Evolutionary conservation across 2,797 vertebrate species (phyloP).

Genomic region (Anguilla marmorata): DNA sequence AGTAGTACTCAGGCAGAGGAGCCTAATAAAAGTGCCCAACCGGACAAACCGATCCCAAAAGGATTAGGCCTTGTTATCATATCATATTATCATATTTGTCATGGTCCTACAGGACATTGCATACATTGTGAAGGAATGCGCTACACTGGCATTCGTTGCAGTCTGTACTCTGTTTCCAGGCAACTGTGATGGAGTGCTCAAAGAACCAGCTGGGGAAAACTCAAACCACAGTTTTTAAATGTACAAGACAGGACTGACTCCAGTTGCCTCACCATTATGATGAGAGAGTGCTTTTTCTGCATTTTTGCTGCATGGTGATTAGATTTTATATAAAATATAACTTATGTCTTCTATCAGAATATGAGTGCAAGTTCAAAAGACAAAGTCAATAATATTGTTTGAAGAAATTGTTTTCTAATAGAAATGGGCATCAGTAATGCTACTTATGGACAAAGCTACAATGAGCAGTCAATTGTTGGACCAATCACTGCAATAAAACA

Average conservation of each 20-base stretch:
- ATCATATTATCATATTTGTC: constrained; percentile 46
- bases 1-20: neutral
- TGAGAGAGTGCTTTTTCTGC: neutral
- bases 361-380: neutral
- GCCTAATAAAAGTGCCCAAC: neutral
- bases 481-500: neutral
- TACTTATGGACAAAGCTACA: neutral
- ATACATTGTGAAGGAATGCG: constrained; percentile 58
- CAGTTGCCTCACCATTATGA: neutral
- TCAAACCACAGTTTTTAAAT: too few relatives aligned
- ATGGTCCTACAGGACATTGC: constrained; percentile 64
- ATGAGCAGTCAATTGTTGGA: neutral
- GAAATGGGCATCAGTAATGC: neutral
- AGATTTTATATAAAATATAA: neutral
- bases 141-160: neutral
- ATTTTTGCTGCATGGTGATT: neutral
- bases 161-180: neutral
- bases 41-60: neutral
- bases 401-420: neutral
- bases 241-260: neutral
- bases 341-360: constrained; percentile 23
- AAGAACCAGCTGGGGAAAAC: neutral
- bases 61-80: constrained; percentile 12
- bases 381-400: neutral
- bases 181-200: neutral